Evolutionary conservation across 2,797 vertebrate species (phyloP), one percentile per base, ranked within the genome.

Genomic region (Sebastiscus tertius): DNA sequence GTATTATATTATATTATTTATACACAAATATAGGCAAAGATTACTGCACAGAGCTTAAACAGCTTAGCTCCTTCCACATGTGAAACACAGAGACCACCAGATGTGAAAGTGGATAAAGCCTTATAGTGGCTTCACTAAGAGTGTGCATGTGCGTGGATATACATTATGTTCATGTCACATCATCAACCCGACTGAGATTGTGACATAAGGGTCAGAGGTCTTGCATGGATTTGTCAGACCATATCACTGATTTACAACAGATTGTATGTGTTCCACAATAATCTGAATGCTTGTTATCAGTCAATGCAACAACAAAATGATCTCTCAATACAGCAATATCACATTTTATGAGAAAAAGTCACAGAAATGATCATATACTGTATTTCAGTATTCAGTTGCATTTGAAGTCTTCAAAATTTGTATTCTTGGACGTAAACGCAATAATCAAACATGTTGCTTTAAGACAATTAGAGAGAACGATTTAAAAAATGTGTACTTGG

Each of bases 401-500:
- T 16, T 42, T 39, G 18, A 55, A 22, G 12, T 27, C 36, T 10
- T 52, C n/a, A 62, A 52, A 8, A 55, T 8, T 1, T 9, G 11
- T 22, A 39, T 29, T 49, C 0, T 4, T 46, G 0, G 34, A 76
- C 26, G 16, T 33, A 2, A 26, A 54, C 0, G 0, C 22, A 77
- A 62, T 54, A 27, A 34, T 49, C 5, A 62, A 76, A 46, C 9
- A 58, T 2, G 14, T 59, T 33, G 6, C 9, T 72, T 68, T 46
- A 42, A 61, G 18, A 61, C 14, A 66, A 27, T 67, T 49, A 68
- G 5, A 72, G 26, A 46, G 34, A 49, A 49, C 59, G 1, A 20
- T 71, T 62, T 59, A 16, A 75, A 71, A 66, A 74, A 63, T 26
- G 14, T 49, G 56, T 56, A 52, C 54, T 59, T 24, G n/a, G n/a